Conservation (phyloP, 2,888 invertebrate species). For the Chrysodeixis includens region DNA sequence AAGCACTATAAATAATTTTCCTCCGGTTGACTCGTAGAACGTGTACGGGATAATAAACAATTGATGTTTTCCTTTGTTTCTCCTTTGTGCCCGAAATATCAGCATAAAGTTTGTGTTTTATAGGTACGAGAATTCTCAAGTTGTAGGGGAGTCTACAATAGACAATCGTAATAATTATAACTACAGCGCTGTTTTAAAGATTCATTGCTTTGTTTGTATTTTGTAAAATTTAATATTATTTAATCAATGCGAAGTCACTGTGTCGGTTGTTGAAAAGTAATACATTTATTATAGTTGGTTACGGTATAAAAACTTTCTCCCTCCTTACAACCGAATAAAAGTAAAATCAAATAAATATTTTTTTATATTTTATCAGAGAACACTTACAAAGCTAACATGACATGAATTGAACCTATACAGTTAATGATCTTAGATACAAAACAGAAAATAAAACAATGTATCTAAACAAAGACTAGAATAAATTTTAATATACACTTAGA, state of each 20-base stretch:
- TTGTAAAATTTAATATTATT: neutral
- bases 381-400: too few species aligned
- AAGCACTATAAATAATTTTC: conserved; percentile 41
- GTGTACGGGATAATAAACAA: conserved; percentile 37
- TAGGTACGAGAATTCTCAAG: neutral
- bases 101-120: conserved; percentile 18
- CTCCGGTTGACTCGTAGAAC: conserved; percentile 37
- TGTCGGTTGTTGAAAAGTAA: neutral
- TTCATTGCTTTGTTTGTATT: neutral
- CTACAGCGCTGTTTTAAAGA: neutral
- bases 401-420: too few species aligned
- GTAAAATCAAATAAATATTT: too few species aligned
- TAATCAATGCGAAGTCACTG: neutral
- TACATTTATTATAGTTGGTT: too few species aligned
- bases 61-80: conserved; percentile 41
- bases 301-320: neutral
- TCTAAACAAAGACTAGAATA: too few species aligned
- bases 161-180: neutral
- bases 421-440: too few species aligned
- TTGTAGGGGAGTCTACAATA: neutral
- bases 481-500: too few species aligned
- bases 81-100: conserved; percentile 34
- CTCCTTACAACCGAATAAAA: too few species aligned
- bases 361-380: too few species aligned
- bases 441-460: too few species aligned